These are phyloP conservation scores for Tetragnatha versicolor DNA, from an alignment of 1,140 invertebrate genomes.

Conservation along the genomic window DNA sequence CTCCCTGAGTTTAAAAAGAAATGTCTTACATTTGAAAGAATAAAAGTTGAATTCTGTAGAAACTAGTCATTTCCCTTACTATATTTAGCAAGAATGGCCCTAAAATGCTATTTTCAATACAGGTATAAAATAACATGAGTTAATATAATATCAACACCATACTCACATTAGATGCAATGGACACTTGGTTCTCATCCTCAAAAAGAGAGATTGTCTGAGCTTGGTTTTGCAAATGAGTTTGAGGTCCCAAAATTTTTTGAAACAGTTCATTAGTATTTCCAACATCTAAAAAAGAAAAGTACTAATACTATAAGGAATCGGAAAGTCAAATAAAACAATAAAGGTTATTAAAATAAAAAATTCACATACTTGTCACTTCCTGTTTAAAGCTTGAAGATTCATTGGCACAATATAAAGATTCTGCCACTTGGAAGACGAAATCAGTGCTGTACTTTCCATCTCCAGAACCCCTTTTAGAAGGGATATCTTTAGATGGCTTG, in stretches of 20 bases:
- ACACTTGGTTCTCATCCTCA: no score
- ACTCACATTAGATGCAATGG: no score
- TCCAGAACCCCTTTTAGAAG: neutral
- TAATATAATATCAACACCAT: no score
- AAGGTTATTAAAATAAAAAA: neutral
- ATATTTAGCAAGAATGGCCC: no score
- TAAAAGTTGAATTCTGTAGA: no score
- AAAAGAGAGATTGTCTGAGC: no score
- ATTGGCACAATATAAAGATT: neutral
- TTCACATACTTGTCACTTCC: slow-evolving; percentile 8
- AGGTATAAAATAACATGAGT: no score
- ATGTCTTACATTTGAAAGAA: no score
- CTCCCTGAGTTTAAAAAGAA: no score
- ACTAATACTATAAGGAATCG: no score
- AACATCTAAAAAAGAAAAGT: slow-evolving; percentile 1
- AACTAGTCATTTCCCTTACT: no score
- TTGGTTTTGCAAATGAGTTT: neutral
- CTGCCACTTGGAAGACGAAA: slow-evolving; percentile 10
- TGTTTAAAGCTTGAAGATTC: slow-evolving; percentile 3
- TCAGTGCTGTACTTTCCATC: neutral
- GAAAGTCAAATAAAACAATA: neutral
- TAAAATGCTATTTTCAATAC: no score
- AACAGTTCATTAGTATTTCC: slow-evolving; percentile 14
- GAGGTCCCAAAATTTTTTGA: slow-evolving; percentile 1
- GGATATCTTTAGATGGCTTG: neutral